Evolutionary conservation across 2,113 vertebrate species (phyloP).

Genomic region (Gambusia holbrooki): DNA sequence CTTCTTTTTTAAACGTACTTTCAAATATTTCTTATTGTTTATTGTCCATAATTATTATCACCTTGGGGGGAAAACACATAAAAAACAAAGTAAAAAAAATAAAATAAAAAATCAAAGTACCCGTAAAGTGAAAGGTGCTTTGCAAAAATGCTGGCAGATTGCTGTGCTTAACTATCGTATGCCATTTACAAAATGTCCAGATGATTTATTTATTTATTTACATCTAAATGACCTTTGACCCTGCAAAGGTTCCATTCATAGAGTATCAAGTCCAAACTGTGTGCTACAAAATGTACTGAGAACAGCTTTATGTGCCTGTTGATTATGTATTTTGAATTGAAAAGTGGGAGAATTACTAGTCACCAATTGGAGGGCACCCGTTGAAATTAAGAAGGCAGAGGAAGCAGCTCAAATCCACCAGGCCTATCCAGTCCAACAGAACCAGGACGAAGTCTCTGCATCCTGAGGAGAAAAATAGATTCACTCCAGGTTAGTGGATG

Average conservation of each 20-base stretch:
- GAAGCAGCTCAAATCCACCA: constrained; percentile 36
- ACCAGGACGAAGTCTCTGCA: constrained; percentile 46
- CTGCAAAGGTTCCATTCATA: constrained; percentile 18
- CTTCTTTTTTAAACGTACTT: constrained; percentile 3
- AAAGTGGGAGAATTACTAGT: constrained; percentile 31
- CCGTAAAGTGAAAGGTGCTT: constrained; percentile 35
- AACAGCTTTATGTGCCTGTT: not conserved
- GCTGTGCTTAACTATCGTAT: constrained; percentile 18
- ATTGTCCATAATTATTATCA: constrained; percentile 27
- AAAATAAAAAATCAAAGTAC: constrained; percentile 22
- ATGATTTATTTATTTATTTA: constrained; percentile 13
- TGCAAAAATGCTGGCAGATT: constrained; percentile 51
- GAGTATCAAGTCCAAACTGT: constrained; percentile 32
- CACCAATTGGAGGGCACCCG: constrained; percentile 37
- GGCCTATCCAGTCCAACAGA: constrained; percentile 36
- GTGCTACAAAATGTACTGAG: constrained; percentile 40
- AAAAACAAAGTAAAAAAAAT: constrained; percentile 13
- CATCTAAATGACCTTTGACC: constrained; percentile 19
- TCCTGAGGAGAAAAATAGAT: constrained; percentile 30
- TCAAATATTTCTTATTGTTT: constrained; percentile 15
- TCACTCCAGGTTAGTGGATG: constrained; percentile 28
- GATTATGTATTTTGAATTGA: constrained; percentile 34
- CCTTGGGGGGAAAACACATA: constrained; percentile 16
- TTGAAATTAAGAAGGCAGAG: constrained; percentile 15
- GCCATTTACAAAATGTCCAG: constrained; percentile 25